Conservation (phyloP, 1,140 invertebrate genomes). For the Antheraea mylitta region DNA sequence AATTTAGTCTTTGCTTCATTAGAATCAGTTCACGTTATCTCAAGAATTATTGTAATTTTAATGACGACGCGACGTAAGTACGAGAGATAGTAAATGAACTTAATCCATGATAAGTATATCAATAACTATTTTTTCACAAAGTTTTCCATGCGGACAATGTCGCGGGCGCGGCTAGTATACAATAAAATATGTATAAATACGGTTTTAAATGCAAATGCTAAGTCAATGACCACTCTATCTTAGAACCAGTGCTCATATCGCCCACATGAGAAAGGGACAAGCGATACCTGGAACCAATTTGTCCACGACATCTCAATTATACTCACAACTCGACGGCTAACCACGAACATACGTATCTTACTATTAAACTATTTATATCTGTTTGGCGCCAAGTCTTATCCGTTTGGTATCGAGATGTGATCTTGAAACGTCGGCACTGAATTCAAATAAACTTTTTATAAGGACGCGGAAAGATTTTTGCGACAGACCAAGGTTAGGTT, state of each 20-base stretch:
- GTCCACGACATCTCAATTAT: conserved; percentile 15
- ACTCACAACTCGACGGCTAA: conserved; percentile 2
- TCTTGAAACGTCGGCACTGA: conserved; percentile 9
- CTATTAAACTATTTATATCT: conserved; percentile 11
- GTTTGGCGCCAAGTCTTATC: conserved; percentile 10
- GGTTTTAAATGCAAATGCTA: background rate
- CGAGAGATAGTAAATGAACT: no score
- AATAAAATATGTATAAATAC: no score
- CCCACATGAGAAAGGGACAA: background rate
- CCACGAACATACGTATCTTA: background rate
- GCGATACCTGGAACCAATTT: conserved; percentile 11
- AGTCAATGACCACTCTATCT: background rate
- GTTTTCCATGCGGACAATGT: no score
- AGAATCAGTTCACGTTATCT: no score
- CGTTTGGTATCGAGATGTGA: conserved; percentile 7
- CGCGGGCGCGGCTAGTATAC: no score
- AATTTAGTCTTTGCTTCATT: no score
- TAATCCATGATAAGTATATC: no score
- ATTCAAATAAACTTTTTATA: conserved; percentile 11
- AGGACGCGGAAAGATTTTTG: conserved; percentile 13
- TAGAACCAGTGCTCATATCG: background rate
- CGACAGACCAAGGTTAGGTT: conserved; percentile 12
- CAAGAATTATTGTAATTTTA: no score
- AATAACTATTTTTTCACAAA: no score
- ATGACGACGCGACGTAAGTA: no score